These are phyloP conservation scores for Graphium colonna DNA, from an alignment of 2,888 invertebrate species.

Conservation along the genomic window DNA sequence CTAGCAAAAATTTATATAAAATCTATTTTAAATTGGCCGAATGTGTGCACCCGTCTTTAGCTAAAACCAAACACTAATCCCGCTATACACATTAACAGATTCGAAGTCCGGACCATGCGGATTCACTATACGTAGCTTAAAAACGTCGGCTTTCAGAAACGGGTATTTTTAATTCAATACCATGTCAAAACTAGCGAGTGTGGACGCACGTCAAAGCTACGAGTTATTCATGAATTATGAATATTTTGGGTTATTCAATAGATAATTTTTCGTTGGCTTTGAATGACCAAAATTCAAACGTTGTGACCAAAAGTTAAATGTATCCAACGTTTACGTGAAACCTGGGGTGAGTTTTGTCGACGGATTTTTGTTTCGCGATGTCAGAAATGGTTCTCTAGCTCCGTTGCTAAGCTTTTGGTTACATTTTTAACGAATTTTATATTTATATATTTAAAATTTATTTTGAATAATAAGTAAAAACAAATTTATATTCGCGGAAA, in stretches of 20 bases:
- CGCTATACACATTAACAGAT: conserved; percentile 72
- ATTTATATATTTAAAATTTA: too few species aligned
- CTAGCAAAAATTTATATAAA: too few species aligned
- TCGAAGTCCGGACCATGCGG: conserved; percentile 42
- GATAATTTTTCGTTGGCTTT: conserved; percentile 6
- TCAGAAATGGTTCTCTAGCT: too few species aligned
- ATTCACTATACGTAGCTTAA: conserved; percentile 41
- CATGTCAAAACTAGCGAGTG: conserved; percentile 1
- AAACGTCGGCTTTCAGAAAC: conserved; percentile 50
- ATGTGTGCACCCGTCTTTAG: conserved; percentile 37
- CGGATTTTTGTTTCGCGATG: background rate
- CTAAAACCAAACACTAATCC: conserved; percentile 72
- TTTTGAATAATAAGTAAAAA: too few species aligned
- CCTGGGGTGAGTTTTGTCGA: background rate
- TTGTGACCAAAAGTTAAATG: background rate
- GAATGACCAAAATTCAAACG: conserved; percentile 3
- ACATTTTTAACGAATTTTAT: too few species aligned
- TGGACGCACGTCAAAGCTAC: conserved; percentile 12
- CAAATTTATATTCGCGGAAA: too few species aligned
- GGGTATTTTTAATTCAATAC: conserved; percentile 57
- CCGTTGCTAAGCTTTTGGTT: too few species aligned
- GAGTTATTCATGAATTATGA: conserved; percentile 1
- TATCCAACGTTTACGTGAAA: conserved; percentile 6
- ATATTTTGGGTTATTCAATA: conserved; percentile 10
- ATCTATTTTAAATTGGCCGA: background rate